Evolutionary conservation across 1,140 invertebrate species (phyloP).

Genomic region (Leptinotarsa texana): DNA sequence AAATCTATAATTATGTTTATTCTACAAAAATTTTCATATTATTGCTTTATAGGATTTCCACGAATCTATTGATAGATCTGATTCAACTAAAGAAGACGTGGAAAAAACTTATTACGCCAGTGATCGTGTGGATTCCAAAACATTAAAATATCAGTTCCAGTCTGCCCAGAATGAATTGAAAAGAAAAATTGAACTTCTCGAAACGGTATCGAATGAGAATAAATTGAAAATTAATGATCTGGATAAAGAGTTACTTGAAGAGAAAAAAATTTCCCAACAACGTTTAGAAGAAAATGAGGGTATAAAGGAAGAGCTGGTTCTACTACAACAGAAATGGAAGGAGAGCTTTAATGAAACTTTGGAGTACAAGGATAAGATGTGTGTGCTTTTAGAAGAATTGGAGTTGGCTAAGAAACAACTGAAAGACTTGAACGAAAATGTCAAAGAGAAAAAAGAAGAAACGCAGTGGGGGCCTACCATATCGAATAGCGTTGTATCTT

Average conservation of each 20-base stretch:
- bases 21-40: not conserved
- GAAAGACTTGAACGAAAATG: not conserved
- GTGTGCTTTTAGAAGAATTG: slow-evolving; percentile 29
- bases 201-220: slow-evolving; percentile 54
- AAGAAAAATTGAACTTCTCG: slow-evolving; percentile 54
- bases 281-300: slow-evolving; percentile 53
- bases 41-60: slow-evolving; percentile 14
- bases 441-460: slow-evolving; percentile 26
- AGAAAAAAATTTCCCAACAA: slow-evolving; percentile 50
- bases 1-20: not conserved
- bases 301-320: slow-evolving; percentile 56
- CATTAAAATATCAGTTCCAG: slow-evolving; percentile 52
- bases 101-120: slow-evolving; percentile 15
- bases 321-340: slow-evolving; percentile 54
- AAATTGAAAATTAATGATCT: slow-evolving; percentile 51
- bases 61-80: slow-evolving; percentile 33
- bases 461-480: slow-evolving; percentile 24
- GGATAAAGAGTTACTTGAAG: slow-evolving; percentile 50
- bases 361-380: slow-evolving; percentile 51
- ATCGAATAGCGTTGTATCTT: slow-evolving; percentile 29
- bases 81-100: slow-evolving; percentile 28
- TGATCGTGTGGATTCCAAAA: slow-evolving; percentile 51
- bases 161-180: slow-evolving; percentile 53
- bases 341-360: slow-evolving; percentile 56
- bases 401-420: slow-evolving; percentile 20